phyloP scores from a whole-genome alignment of 2,113 vertebrate genomes.

The Sprattus sprattus region DNA sequence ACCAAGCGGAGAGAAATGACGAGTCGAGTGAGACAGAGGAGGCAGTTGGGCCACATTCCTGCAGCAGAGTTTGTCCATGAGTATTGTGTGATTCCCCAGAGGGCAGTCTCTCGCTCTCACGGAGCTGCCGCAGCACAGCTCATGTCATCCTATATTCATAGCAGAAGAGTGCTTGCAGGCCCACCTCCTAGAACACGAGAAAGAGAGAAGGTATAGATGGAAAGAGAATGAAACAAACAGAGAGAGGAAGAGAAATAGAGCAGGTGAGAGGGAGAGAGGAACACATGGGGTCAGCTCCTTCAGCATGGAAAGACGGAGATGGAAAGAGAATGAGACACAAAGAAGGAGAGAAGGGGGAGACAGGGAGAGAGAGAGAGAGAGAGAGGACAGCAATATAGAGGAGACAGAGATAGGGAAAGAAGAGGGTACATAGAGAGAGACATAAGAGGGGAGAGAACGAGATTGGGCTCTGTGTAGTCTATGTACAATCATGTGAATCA shows the following conservation, averaged over 20 bases:
- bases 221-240: not conserved
- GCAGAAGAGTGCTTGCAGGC: constrained; percentile 19
- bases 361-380: not conserved
- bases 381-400: not conserved
- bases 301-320: not conserved
- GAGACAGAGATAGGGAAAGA: not conserved
- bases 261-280: not conserved
- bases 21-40: not conserved
- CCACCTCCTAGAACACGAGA: not conserved
- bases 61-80: not conserved
- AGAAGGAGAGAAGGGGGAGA: not conserved
- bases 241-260: not conserved
- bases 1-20: not conserved
- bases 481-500: no score
- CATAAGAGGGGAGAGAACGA: not conserved
- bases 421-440: not conserved
- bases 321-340: not conserved
- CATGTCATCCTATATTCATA: constrained; percentile 22
- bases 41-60: not conserved
- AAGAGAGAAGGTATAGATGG: constrained; percentile 18
- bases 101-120: not conserved
- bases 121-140: not conserved
- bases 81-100: not conserved
- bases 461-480: no score
- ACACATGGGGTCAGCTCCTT: not conserved